Conservation (phyloP, 2,113 vertebrate genomes). For the Xenopus laevis region DNA sequence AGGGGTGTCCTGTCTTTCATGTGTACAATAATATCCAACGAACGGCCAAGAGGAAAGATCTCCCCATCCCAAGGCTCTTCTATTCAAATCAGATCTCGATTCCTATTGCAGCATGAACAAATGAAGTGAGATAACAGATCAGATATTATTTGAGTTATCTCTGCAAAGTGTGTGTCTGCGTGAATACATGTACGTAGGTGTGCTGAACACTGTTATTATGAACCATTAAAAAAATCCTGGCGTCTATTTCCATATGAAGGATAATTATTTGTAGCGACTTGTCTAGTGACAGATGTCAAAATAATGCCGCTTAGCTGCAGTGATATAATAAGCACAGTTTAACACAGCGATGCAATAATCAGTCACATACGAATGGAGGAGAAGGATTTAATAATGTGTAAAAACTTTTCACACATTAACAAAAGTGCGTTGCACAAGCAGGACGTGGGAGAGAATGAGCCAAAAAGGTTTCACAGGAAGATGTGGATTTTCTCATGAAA, state of each 20-base stretch:
- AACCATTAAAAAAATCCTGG: neutral
- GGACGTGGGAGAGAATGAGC: slow-evolving; percentile 1
- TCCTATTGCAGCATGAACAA: too few species aligned
- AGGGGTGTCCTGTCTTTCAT: too few species aligned
- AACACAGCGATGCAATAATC: neutral
- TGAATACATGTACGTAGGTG: too few species aligned
- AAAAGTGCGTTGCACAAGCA: neutral
- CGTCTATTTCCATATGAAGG: neutral
- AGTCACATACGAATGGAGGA: neutral
- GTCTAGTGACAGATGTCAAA: slow-evolving; percentile 29
- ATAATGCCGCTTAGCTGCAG: neutral
- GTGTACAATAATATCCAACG: too few species aligned
- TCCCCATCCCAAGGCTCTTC: too few species aligned
- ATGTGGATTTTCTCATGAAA: slow-evolving; percentile 2
- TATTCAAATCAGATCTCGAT: too few species aligned
- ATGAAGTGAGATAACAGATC: too few species aligned
- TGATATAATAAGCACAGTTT: slow-evolving; percentile 8
- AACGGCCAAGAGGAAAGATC: too few species aligned
- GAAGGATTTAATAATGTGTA: slow-evolving; percentile 8
- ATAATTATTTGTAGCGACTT: slow-evolving; percentile 29
- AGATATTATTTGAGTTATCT: too few species aligned
- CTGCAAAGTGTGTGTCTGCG: too few species aligned
- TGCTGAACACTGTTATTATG: slow-evolving; percentile 1
- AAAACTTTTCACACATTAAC: neutral
- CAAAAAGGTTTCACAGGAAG: neutral